Evolutionary conservation across 2,888 invertebrate genomes (phyloP), one percentile per base, ranked within the genome.

Genomic region (Bellardia bayeri): DNA sequence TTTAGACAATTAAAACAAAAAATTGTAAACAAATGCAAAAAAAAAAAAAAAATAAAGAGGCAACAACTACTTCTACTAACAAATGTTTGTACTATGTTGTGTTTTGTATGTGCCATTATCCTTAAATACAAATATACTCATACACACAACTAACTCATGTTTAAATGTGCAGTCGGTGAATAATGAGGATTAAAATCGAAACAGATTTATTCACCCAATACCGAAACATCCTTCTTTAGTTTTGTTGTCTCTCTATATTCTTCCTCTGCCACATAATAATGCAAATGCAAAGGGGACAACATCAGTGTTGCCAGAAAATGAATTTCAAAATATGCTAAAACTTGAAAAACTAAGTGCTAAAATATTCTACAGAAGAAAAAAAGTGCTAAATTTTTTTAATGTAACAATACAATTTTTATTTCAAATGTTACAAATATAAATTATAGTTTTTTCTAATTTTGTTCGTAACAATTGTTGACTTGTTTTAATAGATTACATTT

Each of bases 151-250:
- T 37, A 68, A 69, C 13, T 71, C 64, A 11, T 75, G 64, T 75
- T 79, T 64, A 82, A 82, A 82, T 89, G 89, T 90, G 88, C 89
- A 88, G 90, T 85, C 87, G 88, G 84, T 91, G 90, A 91, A 91
- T 91, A 92, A 91, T 84, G 56, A 84, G 87, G 87, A 87, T 87
- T 87, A 84, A 87, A 84, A 87, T 87, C 54, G 84, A 84, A 87
- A 87, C 81, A 87, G 80, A 87, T 87, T 87, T 87, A 79, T 74
- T 66, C 61, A 81, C 71, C 74, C 76, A 69, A 23, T 58, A 49
- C 51, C n/a, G 3, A 61, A 61, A 49, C 7, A 45, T 63, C 23
- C 30, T n/a, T 58, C 51, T 51, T 16, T 79, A 2, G 16, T 14
- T 45, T n/a, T 42, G 23, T n/a, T 42, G 23, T 45, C 1, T 45